Evolutionary conservation across 2,888 invertebrate species (phyloP).

Genomic region (Frankliniella fusca): DNA sequence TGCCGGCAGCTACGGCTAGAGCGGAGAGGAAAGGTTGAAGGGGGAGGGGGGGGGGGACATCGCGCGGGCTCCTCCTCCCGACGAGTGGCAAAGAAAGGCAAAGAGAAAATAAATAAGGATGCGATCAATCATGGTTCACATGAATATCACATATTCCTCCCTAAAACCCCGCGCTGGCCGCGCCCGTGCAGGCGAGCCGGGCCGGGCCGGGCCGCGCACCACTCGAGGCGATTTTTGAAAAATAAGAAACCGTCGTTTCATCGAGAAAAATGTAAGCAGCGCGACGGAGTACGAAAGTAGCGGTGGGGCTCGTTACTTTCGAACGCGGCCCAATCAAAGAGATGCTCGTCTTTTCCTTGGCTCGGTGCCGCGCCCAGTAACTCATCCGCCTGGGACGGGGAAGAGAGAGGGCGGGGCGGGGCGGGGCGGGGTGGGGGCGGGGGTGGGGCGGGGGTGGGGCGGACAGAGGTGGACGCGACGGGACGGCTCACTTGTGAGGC

Average conservation of each 20-base stretch:
- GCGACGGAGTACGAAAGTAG: background rate
- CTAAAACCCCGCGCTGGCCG: background rate
- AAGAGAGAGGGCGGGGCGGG: background rate
- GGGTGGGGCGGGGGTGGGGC: background rate
- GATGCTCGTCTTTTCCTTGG: conserved; percentile 6
- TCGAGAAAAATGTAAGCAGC: background rate
- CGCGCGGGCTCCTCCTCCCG: too few species aligned
- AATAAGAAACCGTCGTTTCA: background rate
- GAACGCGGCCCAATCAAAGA: conserved; percentile 3
- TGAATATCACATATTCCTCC: conserved; percentile 18
- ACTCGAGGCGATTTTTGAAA: background rate
- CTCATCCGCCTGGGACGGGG: background rate
- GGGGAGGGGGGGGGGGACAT: too few species aligned
- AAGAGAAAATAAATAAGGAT: conserved; percentile 21
- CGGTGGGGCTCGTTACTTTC: background rate
- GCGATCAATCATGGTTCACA: conserved; percentile 10
- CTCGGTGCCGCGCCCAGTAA: background rate
- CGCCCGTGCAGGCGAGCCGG: background rate
- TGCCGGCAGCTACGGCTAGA: too few species aligned
- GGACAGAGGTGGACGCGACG: too few species aligned
- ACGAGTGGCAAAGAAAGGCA: background rate
- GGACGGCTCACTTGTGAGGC: too few species aligned
- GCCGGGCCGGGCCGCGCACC: background rate
- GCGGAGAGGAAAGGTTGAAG: background rate
- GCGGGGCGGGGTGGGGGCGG: background rate